Base-by-base conservation (phyloP, 2,113 vertebrate species). In the Xenus cinereus region DNA sequence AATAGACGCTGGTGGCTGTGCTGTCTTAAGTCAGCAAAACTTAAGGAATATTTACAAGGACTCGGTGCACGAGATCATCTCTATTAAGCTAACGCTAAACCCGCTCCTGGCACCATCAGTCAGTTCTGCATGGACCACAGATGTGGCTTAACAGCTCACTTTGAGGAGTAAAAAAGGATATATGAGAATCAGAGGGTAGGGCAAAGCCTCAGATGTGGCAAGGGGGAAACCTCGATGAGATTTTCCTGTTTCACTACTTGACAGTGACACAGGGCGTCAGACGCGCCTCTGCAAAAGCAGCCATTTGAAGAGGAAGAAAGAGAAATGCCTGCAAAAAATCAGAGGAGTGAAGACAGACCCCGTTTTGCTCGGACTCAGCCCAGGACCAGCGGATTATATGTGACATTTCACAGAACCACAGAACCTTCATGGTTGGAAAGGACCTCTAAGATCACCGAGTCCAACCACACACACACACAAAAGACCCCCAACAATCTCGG, bases 21-120 rank as follows among this genome's bases (percentile, higher is more conserved):
- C 69, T 76, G 77, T 51, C 48, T 94, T 35, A 94, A 89, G 81
- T 76, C 96, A 95, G 89, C 91, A 96, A 51, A 95, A 94, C 57
- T 83, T 69, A 39, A 68, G 66, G 66, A 96, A 89, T n/a, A 35
- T 73, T 82, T 78, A 75, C 66, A 73, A 76, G 74, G 74, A 89
- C 45, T 83, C 9, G 5, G 78, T 6, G n/a, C 50, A 87, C 53
- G 66, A 73, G 48, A 91, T 54, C 32, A 73, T 80, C 57, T 95
- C 64, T 26, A 14, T 73, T 62, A 83, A 96, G 81, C 81, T 73
- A 74, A 81, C 37, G 43, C 71, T 87, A 62, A 94, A 79, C 62
- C 67, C 0, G 0, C 32, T 57, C 48, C 69, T 79, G 89, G 74
- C 81, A 91, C 41, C 53, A 41, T 13, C 0, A 0, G 30, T 50